Percentiles rank a stretch among this genome's conserved stretches.
Evolutionary conservation across 2,888 invertebrate genomes (phyloP).

Genomic region (Globia sparganii): DNA sequence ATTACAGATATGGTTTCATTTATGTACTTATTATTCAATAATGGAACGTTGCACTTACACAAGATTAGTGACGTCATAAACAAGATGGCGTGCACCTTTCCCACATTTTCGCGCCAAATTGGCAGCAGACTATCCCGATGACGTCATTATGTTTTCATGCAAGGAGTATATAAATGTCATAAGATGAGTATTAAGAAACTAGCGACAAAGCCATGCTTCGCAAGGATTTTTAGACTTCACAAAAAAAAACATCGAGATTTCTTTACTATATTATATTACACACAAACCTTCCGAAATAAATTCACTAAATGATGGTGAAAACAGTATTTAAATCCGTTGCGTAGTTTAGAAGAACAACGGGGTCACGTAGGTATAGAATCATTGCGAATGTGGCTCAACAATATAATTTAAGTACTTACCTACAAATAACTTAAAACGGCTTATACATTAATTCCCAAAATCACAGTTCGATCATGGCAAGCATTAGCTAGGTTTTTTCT

Average conservation of each 20-base stretch:
- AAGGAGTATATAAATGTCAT: neutral
- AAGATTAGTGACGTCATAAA: neutral
- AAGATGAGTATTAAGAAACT: neutral
- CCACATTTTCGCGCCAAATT: neutral
- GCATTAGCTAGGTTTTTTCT: neutral
- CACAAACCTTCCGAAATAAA: no score
- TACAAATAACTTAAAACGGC: neutral
- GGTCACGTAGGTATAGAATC: no score
- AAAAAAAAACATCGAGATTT: no score
- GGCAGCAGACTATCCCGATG: neutral
- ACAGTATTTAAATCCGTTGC: no score
- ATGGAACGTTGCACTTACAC: neutral
- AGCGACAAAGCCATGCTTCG: no score
- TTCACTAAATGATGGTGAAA: no score
- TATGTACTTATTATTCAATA: no score
- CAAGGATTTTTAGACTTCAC: no score
- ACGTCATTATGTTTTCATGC: neutral
- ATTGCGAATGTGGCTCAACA: neutral
- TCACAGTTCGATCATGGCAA: constrained; percentile 9
- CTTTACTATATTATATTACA: no score
- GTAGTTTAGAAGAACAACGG: no score
- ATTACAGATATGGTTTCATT: no score
- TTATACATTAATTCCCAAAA: neutral
- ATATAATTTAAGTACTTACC: neutral
- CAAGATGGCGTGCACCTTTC: neutral